Evolutionary conservation across 2,797 vertebrate species (phyloP).

Genomic region (Melanotaenia maccullochi): DNA sequence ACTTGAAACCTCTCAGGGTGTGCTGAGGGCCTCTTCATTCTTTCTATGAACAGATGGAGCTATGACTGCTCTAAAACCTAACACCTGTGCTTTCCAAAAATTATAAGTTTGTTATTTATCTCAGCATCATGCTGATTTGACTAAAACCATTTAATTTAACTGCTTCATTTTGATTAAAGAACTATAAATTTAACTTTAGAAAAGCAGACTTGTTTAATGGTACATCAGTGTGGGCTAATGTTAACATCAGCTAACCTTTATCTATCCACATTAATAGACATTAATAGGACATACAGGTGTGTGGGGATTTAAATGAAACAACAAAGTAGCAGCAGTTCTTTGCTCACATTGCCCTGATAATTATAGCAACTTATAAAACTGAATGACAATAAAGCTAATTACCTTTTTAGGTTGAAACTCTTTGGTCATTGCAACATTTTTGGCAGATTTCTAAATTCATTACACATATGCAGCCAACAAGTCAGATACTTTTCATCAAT

Average conservation of each 20-base stretch:
- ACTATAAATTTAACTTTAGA: not conserved
- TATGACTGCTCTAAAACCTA: conserved; percentile 26
- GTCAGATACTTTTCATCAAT: not conserved
- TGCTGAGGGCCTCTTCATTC: conserved; percentile 66
- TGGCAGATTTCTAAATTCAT: not conserved
- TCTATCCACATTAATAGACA: too few species aligned
- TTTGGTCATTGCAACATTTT: not conserved
- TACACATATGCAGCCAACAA: not conserved
- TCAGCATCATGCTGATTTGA: not conserved
- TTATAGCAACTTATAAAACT: not conserved
- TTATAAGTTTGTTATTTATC: not conserved
- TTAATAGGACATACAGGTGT: not conserved
- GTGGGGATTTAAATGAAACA: not conserved
- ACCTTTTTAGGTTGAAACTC: not conserved
- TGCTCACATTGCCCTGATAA: not conserved
- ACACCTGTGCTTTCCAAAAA: conserved; percentile 17
- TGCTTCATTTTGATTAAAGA: not conserved
- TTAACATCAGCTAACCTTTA: not conserved
- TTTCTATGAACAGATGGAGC: conserved; percentile 70
- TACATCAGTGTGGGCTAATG: not conserved
- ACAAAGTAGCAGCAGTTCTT: not conserved
- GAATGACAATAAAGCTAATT: not conserved
- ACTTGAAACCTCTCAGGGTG: conserved; percentile 72
- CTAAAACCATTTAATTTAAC: not conserved
- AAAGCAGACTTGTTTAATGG: not conserved